These are phyloP conservation scores for Microplitis demolitor DNA, from an alignment of 1,140 invertebrate species.

Conservation along the genomic window DNA sequence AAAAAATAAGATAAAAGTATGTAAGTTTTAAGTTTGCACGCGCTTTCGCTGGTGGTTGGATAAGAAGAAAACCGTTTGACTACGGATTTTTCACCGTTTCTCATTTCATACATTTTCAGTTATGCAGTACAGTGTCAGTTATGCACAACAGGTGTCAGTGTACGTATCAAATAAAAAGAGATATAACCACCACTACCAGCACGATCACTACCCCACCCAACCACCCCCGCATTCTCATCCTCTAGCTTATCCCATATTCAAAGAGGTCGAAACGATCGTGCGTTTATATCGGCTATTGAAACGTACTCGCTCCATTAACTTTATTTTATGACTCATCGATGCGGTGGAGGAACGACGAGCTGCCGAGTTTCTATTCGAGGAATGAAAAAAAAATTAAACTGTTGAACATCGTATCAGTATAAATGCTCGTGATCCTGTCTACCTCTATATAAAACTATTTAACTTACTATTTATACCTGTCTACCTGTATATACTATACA, in stretches of 20 bases:
- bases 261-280: conserved; percentile 6
- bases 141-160: conserved; percentile 25
- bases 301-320: conserved; percentile 3
- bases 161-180: neutral
- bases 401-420: too few species aligned
- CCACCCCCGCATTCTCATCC: neutral
- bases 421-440: too few species aligned
- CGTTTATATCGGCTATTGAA: conserved; percentile 7
- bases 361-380: neutral
- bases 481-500: too few species aligned
- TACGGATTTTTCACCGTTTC: neutral
- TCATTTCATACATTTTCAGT: neutral
- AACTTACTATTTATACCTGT: too few species aligned
- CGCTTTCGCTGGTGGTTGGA: conserved; percentile 15
- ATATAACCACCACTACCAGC: neutral
- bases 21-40: neutral
- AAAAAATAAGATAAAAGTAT: neutral
- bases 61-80: conserved; percentile 7
- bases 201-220: neutral
- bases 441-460: too few species aligned
- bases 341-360: neutral
- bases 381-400: neutral
- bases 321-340: conserved; percentile 7
- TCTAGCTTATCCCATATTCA: conserved; percentile 19
- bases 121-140: neutral